Base-by-base conservation (phyloP, 2,113 vertebrate genomes). In the Chloroceryle aenea region DNA sequence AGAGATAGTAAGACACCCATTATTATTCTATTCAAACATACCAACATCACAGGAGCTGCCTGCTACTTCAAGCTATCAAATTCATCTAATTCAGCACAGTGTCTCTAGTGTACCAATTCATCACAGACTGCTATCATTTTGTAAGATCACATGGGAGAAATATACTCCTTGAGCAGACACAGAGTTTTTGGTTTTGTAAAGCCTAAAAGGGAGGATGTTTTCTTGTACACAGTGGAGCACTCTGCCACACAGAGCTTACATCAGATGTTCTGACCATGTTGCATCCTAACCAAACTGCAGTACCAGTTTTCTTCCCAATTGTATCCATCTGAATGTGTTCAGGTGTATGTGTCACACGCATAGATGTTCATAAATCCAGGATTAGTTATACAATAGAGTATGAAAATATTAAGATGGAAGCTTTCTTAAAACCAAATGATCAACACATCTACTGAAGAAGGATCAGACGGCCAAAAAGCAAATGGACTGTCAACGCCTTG, bases 401-500 rank as follows among this genome's bases (percentile, higher is more conserved):
- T 47, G 40, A 62, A 25, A 48, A 55, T 47, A 43, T 22, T 38
- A 55, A 48, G 66, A 29, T 20, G 42, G n/a, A 62, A 34, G 5
- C 16, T 63, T 71, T 30, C 32, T 36, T 13, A 69, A 45, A 50
- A 48, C 34, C 53, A 50, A 30, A 85, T 73, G 34, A 27, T 5
- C 25, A 36, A 25, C 5, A 0, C 9, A 7, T n/a, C 40, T 76
- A 19, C 20, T 55, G n/a, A 27, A 21, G 36, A 22, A 26, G 6
- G 8, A 38, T 7, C 18, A 10, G 50, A 27, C n/a, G 22, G 19
- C 20, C 45, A 48, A 34, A 82, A 29, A 40, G 26, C 53, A 48
- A 4, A 13, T 1, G 3, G 3, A 43, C 2, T 1, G 11, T 5
- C 40, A 71, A 1, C 83, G 76, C 19, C 3, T 69, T 59, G 36